Percentiles rank a stretch among this genome's conserved stretches.
Conservation (phyloP, 2,113 vertebrate genomes). For the Anolis sagrei region DNA sequence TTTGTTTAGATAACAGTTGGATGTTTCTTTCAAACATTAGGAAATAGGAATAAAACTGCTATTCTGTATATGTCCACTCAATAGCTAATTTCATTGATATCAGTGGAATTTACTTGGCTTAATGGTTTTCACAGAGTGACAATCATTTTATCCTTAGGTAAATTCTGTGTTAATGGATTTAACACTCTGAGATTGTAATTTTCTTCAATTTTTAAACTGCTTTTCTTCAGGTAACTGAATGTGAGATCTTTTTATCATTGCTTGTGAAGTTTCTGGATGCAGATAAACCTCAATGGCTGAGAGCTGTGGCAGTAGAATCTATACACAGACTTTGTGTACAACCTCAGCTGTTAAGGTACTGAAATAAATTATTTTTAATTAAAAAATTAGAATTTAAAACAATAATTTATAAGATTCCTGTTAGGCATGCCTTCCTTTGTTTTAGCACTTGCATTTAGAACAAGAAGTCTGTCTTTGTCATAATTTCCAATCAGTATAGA, state of each 20-base stretch:
- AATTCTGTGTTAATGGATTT: neutral
- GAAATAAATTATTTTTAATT: neutral
- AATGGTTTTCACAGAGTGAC: conserved; percentile 13
- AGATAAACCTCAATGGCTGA: conserved; percentile 97
- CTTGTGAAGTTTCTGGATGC: conserved; percentile 99
- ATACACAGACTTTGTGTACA: conserved; percentile 97
- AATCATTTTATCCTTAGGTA: neutral
- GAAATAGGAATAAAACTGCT: no score
- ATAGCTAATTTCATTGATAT: no score
- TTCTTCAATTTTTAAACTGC: neutral
- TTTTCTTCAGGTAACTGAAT: conserved; percentile 92
- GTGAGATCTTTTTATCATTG: conserved; percentile 98
- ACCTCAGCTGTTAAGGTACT: conserved; percentile 93
- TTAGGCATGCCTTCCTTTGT: neutral
- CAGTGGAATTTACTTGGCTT: neutral
- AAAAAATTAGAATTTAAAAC: neutral
- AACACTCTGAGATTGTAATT: neutral
- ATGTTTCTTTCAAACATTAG: no score
- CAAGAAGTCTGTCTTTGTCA: neutral
- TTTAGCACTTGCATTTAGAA: neutral
- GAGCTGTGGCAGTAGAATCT: conserved; percentile 97
- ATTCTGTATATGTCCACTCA: no score
- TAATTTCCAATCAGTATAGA: conserved; percentile 32
- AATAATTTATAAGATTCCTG: neutral
- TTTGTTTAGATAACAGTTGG: no score